phyloP scores from a whole-genome alignment of 2,797 vertebrate species.

The Pseudochirops corinnae region DNA sequence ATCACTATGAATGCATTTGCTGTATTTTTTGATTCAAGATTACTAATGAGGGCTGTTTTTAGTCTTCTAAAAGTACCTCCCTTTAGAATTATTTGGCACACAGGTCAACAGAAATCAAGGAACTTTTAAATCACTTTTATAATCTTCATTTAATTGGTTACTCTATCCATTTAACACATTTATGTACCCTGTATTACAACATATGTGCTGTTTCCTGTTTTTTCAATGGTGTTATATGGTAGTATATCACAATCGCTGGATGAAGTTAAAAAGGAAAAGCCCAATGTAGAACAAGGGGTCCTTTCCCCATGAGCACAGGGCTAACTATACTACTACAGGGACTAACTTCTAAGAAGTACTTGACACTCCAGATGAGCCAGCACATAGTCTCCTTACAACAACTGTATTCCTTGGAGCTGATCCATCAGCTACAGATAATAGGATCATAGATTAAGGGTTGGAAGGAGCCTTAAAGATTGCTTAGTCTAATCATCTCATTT shows the following conservation, averaged over 20 bases:
- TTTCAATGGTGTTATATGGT: not conserved
- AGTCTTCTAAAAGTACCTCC: not conserved
- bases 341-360: not conserved
- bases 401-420: not conserved
- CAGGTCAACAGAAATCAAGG: not conserved
- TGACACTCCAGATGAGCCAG: not conserved
- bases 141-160: not conserved
- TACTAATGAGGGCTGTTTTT: constrained; percentile 12
- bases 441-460: not conserved
- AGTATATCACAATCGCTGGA: not conserved
- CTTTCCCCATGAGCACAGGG: not conserved
- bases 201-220: not conserved
- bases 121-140: constrained; percentile 33
- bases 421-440: not conserved
- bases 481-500: not conserved
- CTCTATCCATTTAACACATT: not conserved
- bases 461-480: not conserved
- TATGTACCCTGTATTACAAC: not conserved
- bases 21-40: constrained; percentile 33
- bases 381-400: not conserved
- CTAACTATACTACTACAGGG: not conserved
- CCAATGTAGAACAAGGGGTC: not conserved
- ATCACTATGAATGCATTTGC: not conserved
- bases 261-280: not conserved
- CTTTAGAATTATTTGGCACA: not conserved